Base-by-base conservation (phyloP, 2,888 invertebrate species). In the Pardosa pseudoannulata region DNA sequence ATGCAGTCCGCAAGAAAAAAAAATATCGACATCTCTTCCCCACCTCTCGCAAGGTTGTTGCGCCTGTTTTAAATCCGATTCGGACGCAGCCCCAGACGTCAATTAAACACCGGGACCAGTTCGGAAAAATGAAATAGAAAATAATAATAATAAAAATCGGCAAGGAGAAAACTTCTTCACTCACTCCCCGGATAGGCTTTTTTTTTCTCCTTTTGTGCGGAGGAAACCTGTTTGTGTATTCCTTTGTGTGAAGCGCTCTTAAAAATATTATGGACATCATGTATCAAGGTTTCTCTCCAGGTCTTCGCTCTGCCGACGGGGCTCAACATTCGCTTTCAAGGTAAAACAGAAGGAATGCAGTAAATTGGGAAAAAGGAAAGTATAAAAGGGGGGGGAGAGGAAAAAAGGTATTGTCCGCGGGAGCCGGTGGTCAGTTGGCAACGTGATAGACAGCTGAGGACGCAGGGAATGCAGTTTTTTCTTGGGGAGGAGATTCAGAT, bases 311-410 rank as follows among this genome's bases (percentile, higher is more conserved):
- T 23, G 1, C 56, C 23, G 16, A n/a, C 41, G 41, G 1, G 23
- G 56, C 56, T 56, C 56, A 56, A 56, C 23, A 56, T 56, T 56
- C 56, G 19, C 56, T 19, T 23, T 56, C 56, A 56, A 56, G 56
- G 56, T 56, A 56, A 56, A 56, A 56, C 23, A 56, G 19, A 5
- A 19, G 23, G 56, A 56, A 56, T 56, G 56, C 56, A n/a, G 56
- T 56, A 56, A 56, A 56, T 56, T 56, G 56, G 23, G 2, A 36
- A 36, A 7, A 11, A 11, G 36, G 46, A 16, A 46, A 16, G 16
- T 46, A 6, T 2, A 6, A 16, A 16, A 11, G 46, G 46, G 16
- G 7, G 46, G 13, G 16, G 16, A 46, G 16, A n/a, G 16, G 16
- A 46, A 46, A 9, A 7, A 9, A 7, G 36, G 6, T 36, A 7